phyloP scores from a whole-genome alignment of 35 echinoderm and acorn worm species.

The Acanthaster planci region DNA sequence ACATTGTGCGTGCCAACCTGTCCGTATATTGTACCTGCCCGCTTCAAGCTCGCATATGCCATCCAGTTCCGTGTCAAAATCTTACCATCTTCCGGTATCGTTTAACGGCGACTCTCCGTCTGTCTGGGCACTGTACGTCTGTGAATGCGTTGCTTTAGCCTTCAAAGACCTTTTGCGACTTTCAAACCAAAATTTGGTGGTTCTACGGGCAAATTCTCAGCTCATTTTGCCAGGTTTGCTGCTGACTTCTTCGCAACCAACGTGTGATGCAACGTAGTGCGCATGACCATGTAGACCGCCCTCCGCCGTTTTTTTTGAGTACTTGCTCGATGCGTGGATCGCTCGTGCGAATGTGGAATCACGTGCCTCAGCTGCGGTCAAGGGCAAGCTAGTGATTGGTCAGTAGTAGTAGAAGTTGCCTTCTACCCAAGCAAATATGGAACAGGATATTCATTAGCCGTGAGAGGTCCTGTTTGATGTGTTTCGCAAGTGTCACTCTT shows the following conservation, averaged over 20 bases:
- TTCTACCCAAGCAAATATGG: too few relatives aligned
- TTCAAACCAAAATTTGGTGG: background rate
- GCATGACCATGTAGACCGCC: background rate
- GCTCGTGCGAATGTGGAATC: background rate
- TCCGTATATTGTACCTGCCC: too few relatives aligned
- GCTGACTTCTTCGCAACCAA: background rate
- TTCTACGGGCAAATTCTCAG: background rate
- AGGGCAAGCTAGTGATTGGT: too few relatives aligned
- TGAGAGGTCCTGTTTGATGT: too few relatives aligned
- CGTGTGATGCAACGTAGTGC: slow-evolving; percentile 8
- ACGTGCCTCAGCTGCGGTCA: too few relatives aligned
- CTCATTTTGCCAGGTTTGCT: background rate
- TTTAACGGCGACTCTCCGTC: background rate
- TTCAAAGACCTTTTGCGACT: background rate
- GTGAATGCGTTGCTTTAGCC: background rate
- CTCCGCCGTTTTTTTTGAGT: background rate
- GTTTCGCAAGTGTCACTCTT: too few relatives aligned
- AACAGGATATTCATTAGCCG: too few relatives aligned
- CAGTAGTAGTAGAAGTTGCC: too few relatives aligned
- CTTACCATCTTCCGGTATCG: slow-evolving; percentile 15
- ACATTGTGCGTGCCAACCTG: too few relatives aligned
- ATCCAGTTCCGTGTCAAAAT: background rate
- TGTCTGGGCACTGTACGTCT: background rate
- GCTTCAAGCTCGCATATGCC: too few relatives aligned
- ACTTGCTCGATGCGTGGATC: background rate